Evolutionary conservation across 2,113 vertebrate genomes (phyloP).

Genomic region (Camarhynchus parvulus): DNA sequence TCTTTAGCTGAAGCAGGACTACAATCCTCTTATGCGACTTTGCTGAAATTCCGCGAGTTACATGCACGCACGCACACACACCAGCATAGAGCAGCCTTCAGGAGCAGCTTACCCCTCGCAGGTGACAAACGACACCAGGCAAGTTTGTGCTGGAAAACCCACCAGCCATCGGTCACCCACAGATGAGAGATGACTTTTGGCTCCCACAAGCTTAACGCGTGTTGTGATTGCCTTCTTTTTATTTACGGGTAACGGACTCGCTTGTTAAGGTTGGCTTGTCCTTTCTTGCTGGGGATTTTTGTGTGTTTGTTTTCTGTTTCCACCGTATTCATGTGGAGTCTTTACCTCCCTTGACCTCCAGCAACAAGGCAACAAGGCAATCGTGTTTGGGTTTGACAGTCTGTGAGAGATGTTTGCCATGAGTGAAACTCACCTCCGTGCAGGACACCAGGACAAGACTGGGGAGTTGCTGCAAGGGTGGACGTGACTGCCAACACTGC

Average conservation of each 20-base stretch:
- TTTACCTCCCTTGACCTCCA: conserved; percentile 57
- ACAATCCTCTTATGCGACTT: conserved; percentile 69
- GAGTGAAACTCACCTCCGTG: neutral
- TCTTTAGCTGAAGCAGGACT: conserved; percentile 52
- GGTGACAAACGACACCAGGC: conserved; percentile 42
- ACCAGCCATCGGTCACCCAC: neutral
- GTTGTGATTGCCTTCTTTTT: conserved; percentile 37
- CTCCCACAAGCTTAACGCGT: neutral
- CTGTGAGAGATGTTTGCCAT: neutral
- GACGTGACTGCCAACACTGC: neutral
- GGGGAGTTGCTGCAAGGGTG: neutral
- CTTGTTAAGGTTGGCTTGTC: conserved; percentile 57
- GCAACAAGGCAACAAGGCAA: neutral
- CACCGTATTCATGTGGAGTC: neutral
- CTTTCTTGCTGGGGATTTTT: conserved; percentile 58
- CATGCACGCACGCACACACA: conserved; percentile 52
- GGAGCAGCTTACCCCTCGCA: neutral
- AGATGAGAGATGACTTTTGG: neutral
- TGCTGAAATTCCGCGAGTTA: conserved; percentile 55
- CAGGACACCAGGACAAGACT: neutral
- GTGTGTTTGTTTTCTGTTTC: conserved; percentile 25
- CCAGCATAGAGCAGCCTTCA: conserved; percentile 60
- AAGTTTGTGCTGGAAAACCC: conserved; percentile 53
- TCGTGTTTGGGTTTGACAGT: neutral
- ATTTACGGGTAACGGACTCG: conserved; percentile 34